Conservation (phyloP, 1,140 invertebrate genomes). For the Drosophila teissieri region DNA sequence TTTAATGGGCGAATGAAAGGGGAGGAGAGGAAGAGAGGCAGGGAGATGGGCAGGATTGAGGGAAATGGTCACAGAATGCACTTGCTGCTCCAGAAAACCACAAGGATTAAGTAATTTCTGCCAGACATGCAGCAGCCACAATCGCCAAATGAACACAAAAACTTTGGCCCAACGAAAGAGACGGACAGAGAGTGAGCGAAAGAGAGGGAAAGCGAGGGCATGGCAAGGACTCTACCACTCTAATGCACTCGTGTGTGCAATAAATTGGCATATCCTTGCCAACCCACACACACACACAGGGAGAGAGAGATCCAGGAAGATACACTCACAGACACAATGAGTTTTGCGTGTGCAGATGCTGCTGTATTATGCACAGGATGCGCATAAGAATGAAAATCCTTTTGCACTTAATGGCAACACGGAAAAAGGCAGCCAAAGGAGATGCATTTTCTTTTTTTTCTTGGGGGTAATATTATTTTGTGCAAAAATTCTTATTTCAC, state of each 20-base stretch:
- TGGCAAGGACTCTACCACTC: slow-evolving; percentile 57
- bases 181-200: neutral
- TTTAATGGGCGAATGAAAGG: slow-evolving; percentile 55
- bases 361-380: slow-evolving; percentile 82
- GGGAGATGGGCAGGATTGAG: neutral
- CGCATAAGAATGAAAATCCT: slow-evolving; percentile 83
- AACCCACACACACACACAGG: slow-evolving; percentile 11
- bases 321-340: slow-evolving; percentile 53
- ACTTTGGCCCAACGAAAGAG: slow-evolving; percentile 49
- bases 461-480: slow-evolving; percentile 74
- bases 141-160: slow-evolving; percentile 83
- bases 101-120: slow-evolving; percentile 83
- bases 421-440: slow-evolving; percentile 51
- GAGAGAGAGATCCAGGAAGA: slow-evolving; percentile 4
- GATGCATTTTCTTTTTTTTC: slow-evolving; percentile 3
- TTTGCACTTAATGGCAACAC: slow-evolving; percentile 83
- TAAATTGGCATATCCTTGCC: slow-evolving; percentile 82
- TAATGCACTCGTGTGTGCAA: slow-evolving; percentile 83
- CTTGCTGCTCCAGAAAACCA: slow-evolving; percentile 70
- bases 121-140: slow-evolving; percentile 82
- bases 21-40: neutral
- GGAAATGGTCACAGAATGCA: slow-evolving; percentile 45
- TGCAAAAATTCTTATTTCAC: slow-evolving; percentile 76
- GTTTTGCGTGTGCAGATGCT: slow-evolving; percentile 75
- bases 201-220: slow-evolving; percentile 3